Percentiles rank a stretch among this genome's conserved stretches.
phyloP scores from a whole-genome alignment of 2,113 vertebrate genomes.

The Vulpes lagopus region DNA sequence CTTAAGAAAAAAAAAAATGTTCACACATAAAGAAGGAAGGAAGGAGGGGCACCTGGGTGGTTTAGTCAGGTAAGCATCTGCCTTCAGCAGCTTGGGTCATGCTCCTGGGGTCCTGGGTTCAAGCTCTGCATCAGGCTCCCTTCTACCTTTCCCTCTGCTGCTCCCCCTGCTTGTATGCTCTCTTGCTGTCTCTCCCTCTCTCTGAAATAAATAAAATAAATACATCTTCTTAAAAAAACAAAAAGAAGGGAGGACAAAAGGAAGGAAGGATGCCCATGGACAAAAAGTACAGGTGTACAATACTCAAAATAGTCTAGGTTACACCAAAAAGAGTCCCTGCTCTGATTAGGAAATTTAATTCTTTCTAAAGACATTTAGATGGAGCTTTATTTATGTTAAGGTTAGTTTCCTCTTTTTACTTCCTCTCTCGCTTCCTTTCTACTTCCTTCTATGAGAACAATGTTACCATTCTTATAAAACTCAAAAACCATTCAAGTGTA shows the following conservation, averaged over 20 bases:
- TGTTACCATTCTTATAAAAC: constrained; percentile 28
- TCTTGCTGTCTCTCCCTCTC: no score
- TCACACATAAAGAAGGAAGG: neutral
- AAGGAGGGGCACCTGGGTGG: neutral
- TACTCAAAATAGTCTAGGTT: neutral
- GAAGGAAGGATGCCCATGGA: constrained; percentile 5
- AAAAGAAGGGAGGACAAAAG: neutral
- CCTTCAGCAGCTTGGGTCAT: neutral
- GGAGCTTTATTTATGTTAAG: constrained; percentile 36
- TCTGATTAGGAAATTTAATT: constrained; percentile 53
- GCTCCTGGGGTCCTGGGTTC: no score
- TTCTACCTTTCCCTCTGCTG: no score
- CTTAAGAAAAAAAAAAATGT: neutral
- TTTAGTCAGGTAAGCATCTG: neutral
- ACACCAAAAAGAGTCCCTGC: neutral
- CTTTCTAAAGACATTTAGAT: constrained; percentile 35
- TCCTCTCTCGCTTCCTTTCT: constrained; percentile 63
- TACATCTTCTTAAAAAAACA: neutral
- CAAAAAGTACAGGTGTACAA: neutral
- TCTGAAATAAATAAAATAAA: no score
- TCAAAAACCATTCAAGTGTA: neutral
- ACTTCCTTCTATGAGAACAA: neutral
- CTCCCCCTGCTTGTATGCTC: no score
- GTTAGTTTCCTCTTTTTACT: constrained; percentile 53
- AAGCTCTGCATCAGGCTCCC: no score